A percentile compares a stretch with the other conserved stretches of the same genome.
phyloP scores from a whole-genome alignment of 2,113 vertebrate species.

The Odontesthes bonariensis region DNA sequence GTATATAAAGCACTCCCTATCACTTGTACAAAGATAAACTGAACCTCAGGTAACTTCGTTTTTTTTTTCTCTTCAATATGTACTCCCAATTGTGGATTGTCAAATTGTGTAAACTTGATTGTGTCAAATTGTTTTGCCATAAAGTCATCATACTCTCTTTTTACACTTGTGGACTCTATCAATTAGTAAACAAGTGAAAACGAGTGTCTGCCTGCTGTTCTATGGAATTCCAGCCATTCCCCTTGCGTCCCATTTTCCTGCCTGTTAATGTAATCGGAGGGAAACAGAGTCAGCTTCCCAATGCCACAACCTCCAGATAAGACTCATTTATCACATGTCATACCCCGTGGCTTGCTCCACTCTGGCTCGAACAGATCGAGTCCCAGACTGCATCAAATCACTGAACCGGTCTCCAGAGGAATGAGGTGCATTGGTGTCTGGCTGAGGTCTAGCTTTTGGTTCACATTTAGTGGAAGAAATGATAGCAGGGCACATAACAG shows the following conservation, averaged over 20 bases:
- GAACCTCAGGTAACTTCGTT: background rate
- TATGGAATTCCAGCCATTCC: constrained; percentile 79
- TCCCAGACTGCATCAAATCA: constrained; percentile 69
- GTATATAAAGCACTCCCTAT: constrained; percentile 29
- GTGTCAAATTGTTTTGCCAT: constrained; percentile 18
- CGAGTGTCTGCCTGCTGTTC: constrained; percentile 61
- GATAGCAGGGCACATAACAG: constrained; percentile 52
- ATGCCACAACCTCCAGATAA: constrained; percentile 80
- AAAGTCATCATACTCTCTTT: constrained; percentile 13
- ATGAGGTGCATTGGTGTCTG: constrained; percentile 53
- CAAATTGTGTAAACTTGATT: constrained; percentile 5
- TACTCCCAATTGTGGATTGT: constrained; percentile 7
- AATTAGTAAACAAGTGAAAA: constrained; percentile 74
- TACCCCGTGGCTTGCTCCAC: constrained; percentile 60
- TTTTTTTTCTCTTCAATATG: constrained; percentile 5
- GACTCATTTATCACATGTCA: constrained; percentile 82
- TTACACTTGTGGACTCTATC: constrained; percentile 64
- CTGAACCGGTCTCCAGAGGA: constrained; percentile 55
- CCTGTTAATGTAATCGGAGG: constrained; percentile 79
- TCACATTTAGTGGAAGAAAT: constrained; percentile 52
- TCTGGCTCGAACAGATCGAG: constrained; percentile 63
- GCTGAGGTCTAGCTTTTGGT: constrained; percentile 61
- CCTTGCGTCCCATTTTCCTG: constrained; percentile 81
- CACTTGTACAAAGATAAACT: constrained; percentile 7
- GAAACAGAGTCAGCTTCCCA: constrained; percentile 81